Percentiles rank a stretch among this genome's conserved stretches.
phyloP scores from a whole-genome alignment of 2,888 invertebrate genomes.

The Harpagoxenus sublaevis region DNA sequence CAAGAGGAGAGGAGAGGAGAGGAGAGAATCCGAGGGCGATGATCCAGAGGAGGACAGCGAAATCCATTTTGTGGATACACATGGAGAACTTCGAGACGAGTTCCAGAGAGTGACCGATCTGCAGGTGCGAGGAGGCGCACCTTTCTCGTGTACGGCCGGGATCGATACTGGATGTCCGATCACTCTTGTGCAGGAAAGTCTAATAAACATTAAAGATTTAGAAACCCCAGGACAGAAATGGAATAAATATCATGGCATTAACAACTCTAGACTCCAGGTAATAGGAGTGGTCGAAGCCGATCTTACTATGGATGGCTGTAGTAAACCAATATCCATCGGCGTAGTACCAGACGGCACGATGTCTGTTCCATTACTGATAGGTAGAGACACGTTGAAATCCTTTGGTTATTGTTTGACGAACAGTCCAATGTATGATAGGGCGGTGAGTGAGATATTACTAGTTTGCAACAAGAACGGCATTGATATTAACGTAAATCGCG shows the following conservation, averaged over 20 bases:
- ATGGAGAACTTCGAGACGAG: background rate
- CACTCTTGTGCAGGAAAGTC: background rate
- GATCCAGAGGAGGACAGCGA: background rate
- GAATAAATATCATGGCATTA: background rate
- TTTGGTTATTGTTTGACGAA: too few relatives aligned
- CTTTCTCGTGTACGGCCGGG: background rate
- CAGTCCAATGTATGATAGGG: too few relatives aligned
- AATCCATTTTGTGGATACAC: background rate
- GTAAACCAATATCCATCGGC: background rate
- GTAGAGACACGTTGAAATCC: too few relatives aligned
- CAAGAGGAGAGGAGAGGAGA: too few relatives aligned
- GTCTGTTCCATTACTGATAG: too few relatives aligned
- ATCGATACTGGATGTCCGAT: background rate
- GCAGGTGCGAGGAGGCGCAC: too few relatives aligned
- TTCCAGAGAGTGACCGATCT: background rate
- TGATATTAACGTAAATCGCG: too few relatives aligned
- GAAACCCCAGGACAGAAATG: background rate
- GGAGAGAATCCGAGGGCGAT: background rate
- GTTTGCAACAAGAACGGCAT: too few relatives aligned
- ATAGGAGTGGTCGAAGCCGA: background rate
- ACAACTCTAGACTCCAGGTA: background rate
- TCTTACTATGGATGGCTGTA: background rate
- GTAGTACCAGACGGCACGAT: too few relatives aligned
- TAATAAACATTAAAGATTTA: too few relatives aligned
- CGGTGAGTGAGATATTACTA: too few relatives aligned